Evolutionary conservation across 2,888 invertebrate species (phyloP).

Genomic region (Hipparchia sbordonii): DNA sequence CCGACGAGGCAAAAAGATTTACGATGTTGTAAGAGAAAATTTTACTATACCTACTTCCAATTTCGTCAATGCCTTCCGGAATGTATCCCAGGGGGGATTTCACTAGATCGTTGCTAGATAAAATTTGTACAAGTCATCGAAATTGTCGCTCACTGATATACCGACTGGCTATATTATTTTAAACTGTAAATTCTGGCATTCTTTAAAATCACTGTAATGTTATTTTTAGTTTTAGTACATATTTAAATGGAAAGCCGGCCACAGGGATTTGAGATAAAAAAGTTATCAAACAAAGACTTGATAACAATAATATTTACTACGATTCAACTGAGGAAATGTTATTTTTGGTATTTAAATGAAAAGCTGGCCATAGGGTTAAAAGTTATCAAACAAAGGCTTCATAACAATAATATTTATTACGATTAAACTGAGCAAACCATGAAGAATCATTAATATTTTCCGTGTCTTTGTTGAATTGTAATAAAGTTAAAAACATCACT

Average conservation of each 20-base stretch:
- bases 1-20: conserved; percentile 58
- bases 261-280: too few relatives aligned
- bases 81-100: conserved; percentile 50
- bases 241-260: too few relatives aligned
- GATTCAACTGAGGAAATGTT: not conserved
- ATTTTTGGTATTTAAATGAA: not conserved
- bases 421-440: not conserved
- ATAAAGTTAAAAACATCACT: not conserved
- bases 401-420: not conserved
- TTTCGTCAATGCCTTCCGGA: conserved; percentile 54
- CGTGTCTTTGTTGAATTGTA: not conserved
- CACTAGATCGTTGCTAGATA: conserved; percentile 47
- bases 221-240: too few relatives aligned
- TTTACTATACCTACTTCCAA: conserved; percentile 65
- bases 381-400: not conserved
- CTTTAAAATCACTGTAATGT: not conserved
- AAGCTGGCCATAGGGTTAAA: not conserved
- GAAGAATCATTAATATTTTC: not conserved
- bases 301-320: not conserved
- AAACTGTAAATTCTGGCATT: not conserved
- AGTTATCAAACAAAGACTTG: not conserved
- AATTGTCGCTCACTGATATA: conserved; percentile 53
- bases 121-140: conserved; percentile 57
- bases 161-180: not conserved
- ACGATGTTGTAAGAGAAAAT: conserved; percentile 60